phyloP scores from a whole-genome alignment of 2,797 vertebrate genomes.

The Buphagus erythrorhynchus region DNA sequence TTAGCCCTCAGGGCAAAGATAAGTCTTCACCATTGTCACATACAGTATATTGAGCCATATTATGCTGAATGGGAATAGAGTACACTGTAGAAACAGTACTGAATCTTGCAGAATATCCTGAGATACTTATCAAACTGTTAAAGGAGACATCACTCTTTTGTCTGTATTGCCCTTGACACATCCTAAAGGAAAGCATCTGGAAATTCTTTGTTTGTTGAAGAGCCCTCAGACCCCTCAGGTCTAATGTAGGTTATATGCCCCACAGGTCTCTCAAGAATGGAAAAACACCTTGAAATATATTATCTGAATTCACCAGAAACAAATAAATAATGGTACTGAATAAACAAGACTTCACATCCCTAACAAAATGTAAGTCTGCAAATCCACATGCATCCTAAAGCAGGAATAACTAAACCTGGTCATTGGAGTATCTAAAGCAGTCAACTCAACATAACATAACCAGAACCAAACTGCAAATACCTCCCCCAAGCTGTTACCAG shows the following conservation, averaged over 20 bases:
- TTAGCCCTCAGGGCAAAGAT: conserved; percentile 84
- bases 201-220: conserved; percentile 87
- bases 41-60: conserved; percentile 78
- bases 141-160: conserved; percentile 89
- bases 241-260: conserved; percentile 85
- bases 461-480: neutral
- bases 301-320: conserved; percentile 39
- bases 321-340: conserved; percentile 30
- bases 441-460: conserved; percentile 9
- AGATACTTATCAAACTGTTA: conserved; percentile 86
- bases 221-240: conserved; percentile 79
- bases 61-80: conserved; percentile 82
- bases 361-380: neutral
- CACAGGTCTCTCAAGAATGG: conserved; percentile 78
- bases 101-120: conserved; percentile 79
- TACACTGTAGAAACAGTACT: conserved; percentile 77
- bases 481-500: neutral
- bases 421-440: neutral
- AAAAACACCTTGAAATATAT: conserved; percentile 76
- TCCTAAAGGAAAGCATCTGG: conserved; percentile 81
- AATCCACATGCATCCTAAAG: neutral
- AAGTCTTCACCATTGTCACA: conserved; percentile 83
- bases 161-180: conserved; percentile 88
- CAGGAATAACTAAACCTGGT: neutral
- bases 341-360: neutral